Evolutionary conservation across 2,888 invertebrate genomes (phyloP), one percentile per base, ranked within the genome.

Genomic region (Protodeltote pygarga): DNA sequence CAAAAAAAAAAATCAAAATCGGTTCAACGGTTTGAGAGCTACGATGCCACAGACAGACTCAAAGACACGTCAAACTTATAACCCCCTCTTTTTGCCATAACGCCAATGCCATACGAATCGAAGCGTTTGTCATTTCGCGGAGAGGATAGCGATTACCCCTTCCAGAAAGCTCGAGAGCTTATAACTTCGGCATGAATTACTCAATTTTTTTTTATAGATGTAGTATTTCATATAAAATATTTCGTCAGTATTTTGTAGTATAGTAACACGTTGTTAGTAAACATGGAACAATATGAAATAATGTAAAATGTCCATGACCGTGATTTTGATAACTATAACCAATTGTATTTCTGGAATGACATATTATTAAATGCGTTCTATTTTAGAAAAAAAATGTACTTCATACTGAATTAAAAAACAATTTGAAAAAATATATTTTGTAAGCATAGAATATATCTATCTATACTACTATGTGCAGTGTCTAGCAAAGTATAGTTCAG

Each of bases 271-370:
- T 35, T 52, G 47, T 68, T 65, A 68, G 65, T 60, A 50, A n/a
- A 35, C 27, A 59, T 54, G 54, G 32, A 50, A 58, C 48, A 50
- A 46, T 23, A 35, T 55, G 60, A 47, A 25, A 16, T 39, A 5
- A 45, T 40, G 10, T 45, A 20, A 45, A 57, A 57, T 59, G 35
- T 50, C 33, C 17, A 28, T 44, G 53, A 67, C 53, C 41, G 35
- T 61, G 50, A 49, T 42, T 38, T 45, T 48, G 35, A 60, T 32
- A 48, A 64, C 51, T 54, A 46, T 35, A 38, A 41, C 47, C 39
- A 59, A 54, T 39, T 47, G 51, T 54, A 51, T 46, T 50, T 38
- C 47, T 54, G 72, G 72, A 72, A 72, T 72, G 63, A 66, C 41
- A 57, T 37, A 35, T 42, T 37, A 35, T 42, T 63, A 73, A 73